Base-by-base conservation (phyloP, 2,797 vertebrate species). In the Florisuga fusca region DNA sequence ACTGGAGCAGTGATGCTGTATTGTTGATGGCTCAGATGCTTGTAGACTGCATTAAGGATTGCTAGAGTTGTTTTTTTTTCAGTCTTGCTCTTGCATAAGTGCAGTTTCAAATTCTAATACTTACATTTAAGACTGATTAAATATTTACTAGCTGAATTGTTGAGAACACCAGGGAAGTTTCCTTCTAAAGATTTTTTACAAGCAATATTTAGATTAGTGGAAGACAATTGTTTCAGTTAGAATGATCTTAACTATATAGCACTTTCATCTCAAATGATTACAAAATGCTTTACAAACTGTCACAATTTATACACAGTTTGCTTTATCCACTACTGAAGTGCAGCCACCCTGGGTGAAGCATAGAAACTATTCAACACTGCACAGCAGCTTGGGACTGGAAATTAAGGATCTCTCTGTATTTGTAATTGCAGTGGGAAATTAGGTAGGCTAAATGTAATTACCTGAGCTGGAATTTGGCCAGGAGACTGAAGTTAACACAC, bases 401-500 rank as follows among this genome's bases (percentile, higher is more conserved):
- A 96, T 92, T 90, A 94, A 87, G 80, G 77, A 83, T 83, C 58
- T 87, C 80, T 87, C 90, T 93, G 59, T 93, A 90, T 92, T 93
- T 93, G 90, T 96, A 97, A 95, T 95, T 97, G 95, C 85, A 96
- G 78, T 85, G 94, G 87, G 93, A 97, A 96, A 97, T 95, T 93
- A 96, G 86, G 84, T 96, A 89, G 92, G 92, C 89, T 94, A 90
- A 95, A 89, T 95, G 93, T 92, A 95, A 96, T 97, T 97, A 95
- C 95, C 94, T 96, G 90, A 87, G 72, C 75, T 96, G 93, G 94
- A 97, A 90, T 95, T 92, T 91, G 92, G 68, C 96, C 93, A 96
- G 90, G 64, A 95, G 90, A 95, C 86, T 77, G 31, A 93, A 92
- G 86, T 93, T 96, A 95, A 83, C 86, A 93, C 84, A 93, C 75